These are phyloP conservation scores for Autographa gamma DNA, from an alignment of 2,888 invertebrate species.

Conservation along the genomic window DNA sequence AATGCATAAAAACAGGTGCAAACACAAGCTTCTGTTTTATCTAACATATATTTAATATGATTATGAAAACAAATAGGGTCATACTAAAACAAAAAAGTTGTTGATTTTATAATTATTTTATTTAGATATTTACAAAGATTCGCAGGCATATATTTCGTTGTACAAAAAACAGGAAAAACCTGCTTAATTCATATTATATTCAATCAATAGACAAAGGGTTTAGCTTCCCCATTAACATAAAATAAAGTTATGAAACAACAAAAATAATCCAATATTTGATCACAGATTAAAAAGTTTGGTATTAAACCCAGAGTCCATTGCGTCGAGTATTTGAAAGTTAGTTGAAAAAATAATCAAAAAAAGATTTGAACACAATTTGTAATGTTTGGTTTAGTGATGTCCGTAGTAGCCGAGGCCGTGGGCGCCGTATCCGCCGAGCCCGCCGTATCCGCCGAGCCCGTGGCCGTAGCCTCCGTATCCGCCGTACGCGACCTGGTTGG, in stretches of 20 bases:
- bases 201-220: slow-evolving; percentile 27
- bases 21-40: no score
- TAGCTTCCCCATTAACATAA: slow-evolving; percentile 16
- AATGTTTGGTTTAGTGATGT: slow-evolving; percentile 68
- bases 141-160: slow-evolving; percentile 65
- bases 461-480: slow-evolving; percentile 66
- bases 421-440: slow-evolving; percentile 63
- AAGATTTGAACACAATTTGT: slow-evolving; percentile 41
- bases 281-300: slow-evolving; percentile 46
- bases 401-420: slow-evolving; percentile 59
- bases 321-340: slow-evolving; percentile 57
- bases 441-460: slow-evolving; percentile 54
- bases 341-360: slow-evolving; percentile 21
- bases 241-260: slow-evolving; percentile 30
- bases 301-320: slow-evolving; percentile 37
- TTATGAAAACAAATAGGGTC: no score
- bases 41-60: no score
- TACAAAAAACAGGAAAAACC: slow-evolving; percentile 54
- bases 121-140: slow-evolving; percentile 76
- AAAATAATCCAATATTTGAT: slow-evolving; percentile 31
- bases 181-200: slow-evolving; percentile 12
- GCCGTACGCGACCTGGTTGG: slow-evolving; percentile 61
- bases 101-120: slow-evolving; percentile 46
- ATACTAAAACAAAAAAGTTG: not conserved
- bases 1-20: no score